phyloP scores from a whole-genome alignment of 2,113 vertebrate genomes.

The Sinocyclocheilus maitianheensis region DNA sequence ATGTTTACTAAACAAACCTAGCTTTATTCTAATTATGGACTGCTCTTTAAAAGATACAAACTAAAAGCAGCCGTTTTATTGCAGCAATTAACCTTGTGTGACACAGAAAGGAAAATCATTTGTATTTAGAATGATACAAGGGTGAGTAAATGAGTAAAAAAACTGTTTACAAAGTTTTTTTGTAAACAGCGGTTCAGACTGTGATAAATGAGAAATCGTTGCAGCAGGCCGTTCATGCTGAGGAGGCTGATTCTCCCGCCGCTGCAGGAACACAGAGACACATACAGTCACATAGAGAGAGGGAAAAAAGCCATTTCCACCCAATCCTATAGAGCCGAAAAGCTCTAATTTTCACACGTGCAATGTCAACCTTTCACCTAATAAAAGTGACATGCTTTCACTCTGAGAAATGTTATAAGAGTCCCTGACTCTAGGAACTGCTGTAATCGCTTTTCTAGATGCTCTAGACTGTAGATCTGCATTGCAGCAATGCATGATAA shows the following conservation, averaged over 20 bases:
- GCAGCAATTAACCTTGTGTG: not conserved
- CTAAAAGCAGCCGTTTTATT: not conserved
- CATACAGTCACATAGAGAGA: conserved; percentile 2
- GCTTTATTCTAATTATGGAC: not conserved
- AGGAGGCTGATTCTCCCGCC: conserved; percentile 31
- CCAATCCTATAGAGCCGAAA: not conserved
- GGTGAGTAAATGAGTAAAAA: not conserved
- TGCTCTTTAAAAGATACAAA: not conserved
- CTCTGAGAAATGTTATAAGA: not conserved
- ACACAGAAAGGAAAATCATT: not conserved
- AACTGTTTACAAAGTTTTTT: too few species aligned
- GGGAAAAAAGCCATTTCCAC: not conserved
- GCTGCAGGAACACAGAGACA: conserved; percentile 48
- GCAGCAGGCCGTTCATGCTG: conserved; percentile 3
- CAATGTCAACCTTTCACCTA: not conserved
- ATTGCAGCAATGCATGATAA: conserved; percentile 5
- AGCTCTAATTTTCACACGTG: not conserved
- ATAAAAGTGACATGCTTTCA: not conserved
- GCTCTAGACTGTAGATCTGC: not conserved
- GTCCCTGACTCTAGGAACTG: too few species aligned
- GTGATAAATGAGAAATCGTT: conserved; percentile 44
- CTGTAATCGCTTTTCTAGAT: not conserved
- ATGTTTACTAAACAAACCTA: not conserved
- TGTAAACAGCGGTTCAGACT: conserved; percentile 16
- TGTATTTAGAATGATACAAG: not conserved